A percentile compares a stretch with the other conserved stretches of the same genome.
These are phyloP conservation scores for Popillia japonica DNA, from an alignment of 1,140 invertebrate species.

Conservation along the genomic window DNA sequence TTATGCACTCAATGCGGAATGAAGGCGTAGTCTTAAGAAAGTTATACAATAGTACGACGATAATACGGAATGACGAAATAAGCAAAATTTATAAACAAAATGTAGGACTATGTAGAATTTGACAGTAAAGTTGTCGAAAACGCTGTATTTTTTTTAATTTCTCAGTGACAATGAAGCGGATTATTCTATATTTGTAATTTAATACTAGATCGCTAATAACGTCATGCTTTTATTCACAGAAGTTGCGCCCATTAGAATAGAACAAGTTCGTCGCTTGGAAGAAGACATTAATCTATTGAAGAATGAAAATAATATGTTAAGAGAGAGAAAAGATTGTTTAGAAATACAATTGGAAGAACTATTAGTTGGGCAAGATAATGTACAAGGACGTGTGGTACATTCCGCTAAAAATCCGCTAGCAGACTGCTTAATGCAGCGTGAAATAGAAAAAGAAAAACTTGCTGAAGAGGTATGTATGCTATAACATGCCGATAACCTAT, in stretches of 20 bases:
- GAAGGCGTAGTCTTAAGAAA: no score
- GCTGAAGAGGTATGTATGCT: constrained; percentile 71
- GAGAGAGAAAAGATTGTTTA: constrained; percentile 69
- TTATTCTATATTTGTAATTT: no score
- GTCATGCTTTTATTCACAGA: constrained; percentile 43
- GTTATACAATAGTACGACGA: no score
- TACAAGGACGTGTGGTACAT: constrained; percentile 69
- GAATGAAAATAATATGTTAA: constrained; percentile 67
- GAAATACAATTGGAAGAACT: constrained; percentile 72
- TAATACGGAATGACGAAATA: no score
- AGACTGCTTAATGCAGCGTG: constrained; percentile 59
- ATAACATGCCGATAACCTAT: neutral
- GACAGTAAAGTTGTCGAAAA: no score
- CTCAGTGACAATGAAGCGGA: no score
- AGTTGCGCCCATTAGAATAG: constrained; percentile 52
- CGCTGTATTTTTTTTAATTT: no score
- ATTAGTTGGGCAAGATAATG: constrained; percentile 63
- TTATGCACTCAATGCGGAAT: no score
- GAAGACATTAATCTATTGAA: constrained; percentile 64
- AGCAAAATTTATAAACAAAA: no score
- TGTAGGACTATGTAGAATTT: no score
- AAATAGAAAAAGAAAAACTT: constrained; percentile 73
- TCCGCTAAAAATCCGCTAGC: constrained; percentile 78
- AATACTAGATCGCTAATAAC: no score
- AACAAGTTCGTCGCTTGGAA: constrained; percentile 60